These are phyloP conservation scores for Cynoglossus semilaevis DNA, from an alignment of 2,113 vertebrate species.

Conservation along the genomic window DNA sequence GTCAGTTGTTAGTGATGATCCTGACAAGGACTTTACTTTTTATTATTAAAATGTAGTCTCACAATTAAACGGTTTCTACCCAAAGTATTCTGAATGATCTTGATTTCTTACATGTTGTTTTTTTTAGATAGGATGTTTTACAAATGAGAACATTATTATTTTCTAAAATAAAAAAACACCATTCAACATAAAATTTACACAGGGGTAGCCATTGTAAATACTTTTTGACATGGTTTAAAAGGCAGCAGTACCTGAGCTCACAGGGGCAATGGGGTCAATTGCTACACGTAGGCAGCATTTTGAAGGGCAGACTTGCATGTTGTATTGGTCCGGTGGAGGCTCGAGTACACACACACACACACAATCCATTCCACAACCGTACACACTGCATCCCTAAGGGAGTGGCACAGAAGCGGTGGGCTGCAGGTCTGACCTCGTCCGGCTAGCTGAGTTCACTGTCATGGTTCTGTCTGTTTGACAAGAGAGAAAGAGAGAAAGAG, in stretches of 20 bases:
- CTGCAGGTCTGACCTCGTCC: conserved; percentile 23
- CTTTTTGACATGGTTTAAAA: conserved; percentile 57
- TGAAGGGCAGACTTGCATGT: conserved; percentile 54
- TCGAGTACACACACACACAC: conserved; percentile 11
- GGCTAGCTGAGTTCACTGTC: conserved; percentile 40
- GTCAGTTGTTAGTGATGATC: too few species aligned
- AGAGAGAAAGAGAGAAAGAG: background rate
- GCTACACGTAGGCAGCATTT: conserved; percentile 62
- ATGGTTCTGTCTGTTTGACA: background rate
- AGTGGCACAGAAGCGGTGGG: conserved; percentile 3
- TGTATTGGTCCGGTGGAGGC: conserved; percentile 15
- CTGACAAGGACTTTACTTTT: too few species aligned
- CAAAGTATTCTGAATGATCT: too few species aligned
- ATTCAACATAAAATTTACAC: conserved; percentile 13
- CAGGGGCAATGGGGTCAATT: conserved; percentile 68
- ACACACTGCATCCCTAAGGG: conserved; percentile 45
- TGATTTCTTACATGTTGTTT: too few species aligned
- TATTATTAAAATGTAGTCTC: too few species aligned
- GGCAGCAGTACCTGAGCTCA: conserved; percentile 61
- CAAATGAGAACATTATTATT: background rate
- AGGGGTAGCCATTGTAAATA: conserved; percentile 45
- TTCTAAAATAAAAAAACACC: conserved; percentile 4
- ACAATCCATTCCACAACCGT: conserved; percentile 28
- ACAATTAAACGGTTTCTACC: too few species aligned
- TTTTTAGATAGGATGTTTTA: too few species aligned